Percentiles rank a stretch among this genome's conserved stretches.
phyloP scores from a whole-genome alignment of 1,140 invertebrate species.

The Leucophenga varia region DNA sequence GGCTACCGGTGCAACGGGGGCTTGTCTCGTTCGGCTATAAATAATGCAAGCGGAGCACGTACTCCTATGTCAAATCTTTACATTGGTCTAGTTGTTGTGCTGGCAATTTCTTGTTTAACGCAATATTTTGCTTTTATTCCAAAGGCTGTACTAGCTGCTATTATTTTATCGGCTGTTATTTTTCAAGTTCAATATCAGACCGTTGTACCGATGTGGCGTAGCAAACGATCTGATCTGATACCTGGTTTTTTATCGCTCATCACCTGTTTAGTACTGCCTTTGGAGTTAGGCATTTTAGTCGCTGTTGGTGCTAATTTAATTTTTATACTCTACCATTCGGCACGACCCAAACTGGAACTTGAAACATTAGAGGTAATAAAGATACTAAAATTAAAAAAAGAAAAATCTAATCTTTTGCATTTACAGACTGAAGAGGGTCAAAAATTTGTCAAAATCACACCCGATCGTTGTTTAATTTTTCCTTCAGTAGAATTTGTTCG shows the following conservation, averaged over 20 bases:
- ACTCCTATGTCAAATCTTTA: constrained; percentile 81
- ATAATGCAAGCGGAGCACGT: constrained; percentile 84
- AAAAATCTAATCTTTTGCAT: too few relatives aligned
- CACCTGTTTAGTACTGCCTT: constrained; percentile 74
- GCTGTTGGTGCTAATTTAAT: constrained; percentile 84
- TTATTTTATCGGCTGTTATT: constrained; percentile 83
- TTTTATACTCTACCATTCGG: constrained; percentile 86
- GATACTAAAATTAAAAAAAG: background rate
- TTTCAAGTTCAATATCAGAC: constrained; percentile 82
- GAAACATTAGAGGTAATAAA: constrained; percentile 62
- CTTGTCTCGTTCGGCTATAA: constrained; percentile 81
- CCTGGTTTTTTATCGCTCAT: constrained; percentile 83
- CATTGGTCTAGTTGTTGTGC: constrained; percentile 69
- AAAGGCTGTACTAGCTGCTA: constrained; percentile 72
- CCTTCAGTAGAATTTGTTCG: constrained; percentile 85
- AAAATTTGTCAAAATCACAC: constrained; percentile 77
- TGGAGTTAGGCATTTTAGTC: constrained; percentile 88
- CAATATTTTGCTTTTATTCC: constrained; percentile 82
- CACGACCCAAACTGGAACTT: constrained; percentile 80
- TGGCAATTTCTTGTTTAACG: constrained; percentile 73
- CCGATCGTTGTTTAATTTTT: constrained; percentile 83
- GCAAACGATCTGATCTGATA: constrained; percentile 80
- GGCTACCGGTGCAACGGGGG: constrained; percentile 84
- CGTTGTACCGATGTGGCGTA: constrained; percentile 76
- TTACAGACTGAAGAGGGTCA: constrained; percentile 66